These are phyloP conservation scores for Orthonychiurus folsomi DNA, from an alignment of 2,888 invertebrate species.

Conservation along the genomic window DNA sequence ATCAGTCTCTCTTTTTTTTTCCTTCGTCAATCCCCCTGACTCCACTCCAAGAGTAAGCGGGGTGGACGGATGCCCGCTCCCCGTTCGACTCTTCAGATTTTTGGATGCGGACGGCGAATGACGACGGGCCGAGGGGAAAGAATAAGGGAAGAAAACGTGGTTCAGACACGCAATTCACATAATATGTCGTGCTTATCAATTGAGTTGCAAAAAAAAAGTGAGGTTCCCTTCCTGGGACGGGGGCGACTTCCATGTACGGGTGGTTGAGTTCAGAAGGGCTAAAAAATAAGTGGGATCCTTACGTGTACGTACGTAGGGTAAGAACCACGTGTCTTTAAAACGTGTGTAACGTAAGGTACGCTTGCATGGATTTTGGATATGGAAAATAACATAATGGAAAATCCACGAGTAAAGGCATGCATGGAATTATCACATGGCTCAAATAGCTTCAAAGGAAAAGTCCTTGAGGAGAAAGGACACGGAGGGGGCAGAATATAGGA, in stretches of 20 bases:
- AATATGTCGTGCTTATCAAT: slow-evolving; percentile 13
- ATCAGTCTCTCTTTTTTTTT: slow-evolving; percentile 19
- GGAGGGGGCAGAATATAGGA: neutral
- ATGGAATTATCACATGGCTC: slow-evolving; percentile 1
- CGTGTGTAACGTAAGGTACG: neutral
- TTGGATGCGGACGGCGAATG: slow-evolving; percentile 15
- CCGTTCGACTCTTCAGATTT: neutral
- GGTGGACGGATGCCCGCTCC: neutral
- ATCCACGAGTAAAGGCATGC: neutral
- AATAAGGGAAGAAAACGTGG: slow-evolving; percentile 13
- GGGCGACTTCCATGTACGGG: no score
- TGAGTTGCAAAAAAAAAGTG: slow-evolving; percentile 14
- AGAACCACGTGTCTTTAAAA: neutral
- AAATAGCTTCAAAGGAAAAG: neutral
- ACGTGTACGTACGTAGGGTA: no score
- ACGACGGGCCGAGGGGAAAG: neutral
- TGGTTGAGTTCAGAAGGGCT: no score
- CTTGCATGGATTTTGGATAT: neutral
- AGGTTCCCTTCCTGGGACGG: no score
- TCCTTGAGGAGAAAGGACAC: neutral
- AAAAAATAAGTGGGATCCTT: no score
- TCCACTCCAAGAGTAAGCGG: slow-evolving; percentile 11
- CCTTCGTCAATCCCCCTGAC: slow-evolving; percentile 16
- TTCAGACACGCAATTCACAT: slow-evolving; percentile 12
- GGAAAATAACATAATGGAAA: neutral